Base-by-base conservation (phyloP, 2,113 vertebrate genomes). In the Catharus minimus region DNA sequence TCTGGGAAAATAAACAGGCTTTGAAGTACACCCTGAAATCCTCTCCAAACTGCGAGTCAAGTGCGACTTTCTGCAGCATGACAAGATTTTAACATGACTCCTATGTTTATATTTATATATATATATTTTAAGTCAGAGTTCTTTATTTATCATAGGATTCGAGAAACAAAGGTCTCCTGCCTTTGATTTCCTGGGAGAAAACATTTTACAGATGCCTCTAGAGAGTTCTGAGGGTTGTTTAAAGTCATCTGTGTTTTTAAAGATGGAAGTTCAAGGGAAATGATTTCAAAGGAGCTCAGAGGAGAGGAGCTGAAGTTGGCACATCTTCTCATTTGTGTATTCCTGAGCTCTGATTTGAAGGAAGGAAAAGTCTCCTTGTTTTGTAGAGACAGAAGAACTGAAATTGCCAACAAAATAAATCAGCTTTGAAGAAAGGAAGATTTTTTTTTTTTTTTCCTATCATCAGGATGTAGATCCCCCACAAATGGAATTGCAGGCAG, bases 251-350 rank as follows among this genome's bases (percentile, higher is more conserved):
- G 76, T 91, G 86, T 66, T 92, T 87, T 85, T 85, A 83, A 85
- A 84, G 88, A 94, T 60, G 78, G 90, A 56, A 95, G 90, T 96
- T 95, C 91, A 96, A 97, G 94, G 88, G 88, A 89, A 95, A 64
- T 47, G 7, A 92, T 96, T 96, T 96, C 94, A 96, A 96, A 96
- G 91, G 87, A 89, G 46, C 91, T 86, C 88, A 71, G 92, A 88
- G 43, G 32, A 90, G 65, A 65, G 88, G 12, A 85, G 69, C 49
- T 1, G 52, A n/a, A 84, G 61, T 21, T 93, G 90, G 80, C 79
- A 87, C 74, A 58, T 85, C 90, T 80, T 77, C 82, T 89, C 81
- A 74, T 96, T 92, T 95, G 89, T 93, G 57, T 57, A 69, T 88
- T 92, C 73, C 85, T 88, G 6, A 62, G 56, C 49, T 82, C 27